phyloP scores from a whole-genome alignment of 2,888 invertebrate genomes.

The Leuctra nigra region DNA sequence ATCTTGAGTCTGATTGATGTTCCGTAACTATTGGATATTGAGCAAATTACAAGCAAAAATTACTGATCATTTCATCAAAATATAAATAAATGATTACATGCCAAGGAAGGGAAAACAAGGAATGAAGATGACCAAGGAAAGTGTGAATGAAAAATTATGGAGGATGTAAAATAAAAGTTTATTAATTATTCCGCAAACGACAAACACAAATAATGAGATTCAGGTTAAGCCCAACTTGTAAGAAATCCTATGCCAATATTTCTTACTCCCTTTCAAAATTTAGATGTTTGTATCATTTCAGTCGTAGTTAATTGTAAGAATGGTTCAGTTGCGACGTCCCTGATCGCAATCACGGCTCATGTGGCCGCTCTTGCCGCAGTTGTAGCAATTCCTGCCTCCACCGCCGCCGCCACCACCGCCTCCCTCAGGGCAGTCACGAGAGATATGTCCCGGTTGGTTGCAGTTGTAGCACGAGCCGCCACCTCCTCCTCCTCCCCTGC shows the following conservation, averaged over 20 bases:
- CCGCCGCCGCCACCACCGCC: constrained; percentile 46
- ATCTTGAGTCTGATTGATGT: too few species aligned
- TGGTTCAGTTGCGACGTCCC: constrained; percentile 39
- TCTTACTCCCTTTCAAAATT: constrained; percentile 11
- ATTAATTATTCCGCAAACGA: constrained; percentile 12
- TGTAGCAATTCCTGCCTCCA: constrained; percentile 74
- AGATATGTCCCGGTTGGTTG: constrained; percentile 65
- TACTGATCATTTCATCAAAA: too few species aligned
- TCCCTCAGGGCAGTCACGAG: constrained; percentile 49
- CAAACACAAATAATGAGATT: constrained; percentile 10
- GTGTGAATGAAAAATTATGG: too few species aligned
- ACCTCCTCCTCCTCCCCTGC: constrained; percentile 47
- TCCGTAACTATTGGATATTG: too few species aligned
- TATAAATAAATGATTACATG: too few species aligned
- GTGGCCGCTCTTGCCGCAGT: constrained; percentile 87
- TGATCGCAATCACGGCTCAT: constrained; percentile 87
- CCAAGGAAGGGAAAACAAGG: too few species aligned
- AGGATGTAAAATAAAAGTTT: constrained; percentile 11
- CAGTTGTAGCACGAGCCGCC: constrained; percentile 54
- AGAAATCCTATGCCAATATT: constrained; percentile 10
- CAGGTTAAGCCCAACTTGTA: constrained; percentile 10
- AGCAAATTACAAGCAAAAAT: too few species aligned
- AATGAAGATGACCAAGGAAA: too few species aligned
- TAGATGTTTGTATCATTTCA: constrained; percentile 5
- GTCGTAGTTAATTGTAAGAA: not conserved